Evolutionary conservation across 2,888 invertebrate species (phyloP).

Genomic region (Dione vanillae): DNA sequence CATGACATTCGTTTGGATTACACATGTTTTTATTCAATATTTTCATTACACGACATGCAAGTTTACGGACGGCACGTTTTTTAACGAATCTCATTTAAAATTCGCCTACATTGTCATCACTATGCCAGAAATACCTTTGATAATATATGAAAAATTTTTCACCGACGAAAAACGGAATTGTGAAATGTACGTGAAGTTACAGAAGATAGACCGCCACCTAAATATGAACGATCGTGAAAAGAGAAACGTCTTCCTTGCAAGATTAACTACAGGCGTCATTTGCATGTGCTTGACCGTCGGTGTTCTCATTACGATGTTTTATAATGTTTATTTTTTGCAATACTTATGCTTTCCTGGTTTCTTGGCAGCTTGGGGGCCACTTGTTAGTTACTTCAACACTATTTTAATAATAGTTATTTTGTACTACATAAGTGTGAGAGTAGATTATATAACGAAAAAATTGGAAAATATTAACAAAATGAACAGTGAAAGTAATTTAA

Average conservation of each 20-base stretch:
- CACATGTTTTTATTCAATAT: slow-evolving; percentile 50
- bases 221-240: slow-evolving; percentile 51
- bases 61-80: slow-evolving; percentile 46
- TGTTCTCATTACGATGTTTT: slow-evolving; percentile 47
- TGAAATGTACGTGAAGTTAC: slow-evolving; percentile 65
- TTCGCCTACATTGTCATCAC: slow-evolving; percentile 43
- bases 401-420: slow-evolving; percentile 24
- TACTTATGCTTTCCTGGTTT: slow-evolving; percentile 50
- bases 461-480: slow-evolving; percentile 15
- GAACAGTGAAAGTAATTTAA: slow-evolving; percentile 42
- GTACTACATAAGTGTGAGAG: slow-evolving; percentile 17
- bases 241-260: slow-evolving; percentile 52
- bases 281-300: slow-evolving; percentile 25
- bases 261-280: slow-evolving; percentile 36
- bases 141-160: slow-evolving; percentile 40
- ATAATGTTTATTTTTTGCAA: slow-evolving; percentile 51
- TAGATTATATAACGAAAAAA: slow-evolving; percentile 7
- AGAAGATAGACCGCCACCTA: slow-evolving; percentile 62
- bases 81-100: slow-evolving; percentile 55
- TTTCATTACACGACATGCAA: slow-evolving; percentile 51
- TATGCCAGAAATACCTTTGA: slow-evolving; percentile 49
- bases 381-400: not conserved
- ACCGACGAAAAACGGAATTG: slow-evolving; percentile 45
- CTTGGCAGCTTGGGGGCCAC: not conserved
- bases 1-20: slow-evolving; percentile 53